These are phyloP conservation scores for Lacerta bilineata DNA, from an alignment of 2,797 vertebrate genomes.

Conservation along the genomic window DNA sequence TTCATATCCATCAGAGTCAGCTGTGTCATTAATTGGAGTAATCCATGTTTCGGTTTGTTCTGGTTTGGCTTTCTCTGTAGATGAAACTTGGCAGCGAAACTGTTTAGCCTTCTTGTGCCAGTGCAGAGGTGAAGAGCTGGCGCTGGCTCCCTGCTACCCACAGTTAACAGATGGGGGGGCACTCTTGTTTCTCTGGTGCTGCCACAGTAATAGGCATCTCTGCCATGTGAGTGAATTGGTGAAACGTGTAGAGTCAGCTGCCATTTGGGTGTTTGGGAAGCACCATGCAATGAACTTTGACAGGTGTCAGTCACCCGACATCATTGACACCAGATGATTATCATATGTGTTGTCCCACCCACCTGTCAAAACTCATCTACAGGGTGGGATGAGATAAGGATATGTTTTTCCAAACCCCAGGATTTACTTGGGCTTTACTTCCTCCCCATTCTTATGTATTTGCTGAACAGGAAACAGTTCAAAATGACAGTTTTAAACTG, in stretches of 20 bases:
- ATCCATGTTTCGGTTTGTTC: conserved; percentile 12
- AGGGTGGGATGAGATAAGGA: too few relatives aligned
- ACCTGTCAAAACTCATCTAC: too few relatives aligned
- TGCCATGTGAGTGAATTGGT: not conserved
- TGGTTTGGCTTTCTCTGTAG: not conserved
- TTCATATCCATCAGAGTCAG: not conserved
- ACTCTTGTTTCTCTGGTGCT: not conserved
- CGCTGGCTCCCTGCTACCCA: not conserved
- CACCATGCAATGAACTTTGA: too few relatives aligned
- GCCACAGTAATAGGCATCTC: not conserved
- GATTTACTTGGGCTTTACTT: not conserved
- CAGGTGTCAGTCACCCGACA: too few relatives aligned
- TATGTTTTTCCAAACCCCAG: too few relatives aligned
- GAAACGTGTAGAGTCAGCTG: not conserved
- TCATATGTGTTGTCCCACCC: too few relatives aligned
- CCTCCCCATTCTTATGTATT: not conserved
- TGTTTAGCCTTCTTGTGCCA: not conserved
- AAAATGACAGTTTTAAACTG: not conserved
- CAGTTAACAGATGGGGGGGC: not conserved
- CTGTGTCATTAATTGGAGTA: not conserved
- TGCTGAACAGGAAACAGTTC: not conserved
- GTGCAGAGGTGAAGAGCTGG: not conserved
- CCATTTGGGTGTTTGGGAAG: too few relatives aligned
- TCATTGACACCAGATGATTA: too few relatives aligned
- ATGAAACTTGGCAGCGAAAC: not conserved